phyloP scores from a whole-genome alignment of 1,140 invertebrate genomes.

The Xylocopa sonorina region DNA sequence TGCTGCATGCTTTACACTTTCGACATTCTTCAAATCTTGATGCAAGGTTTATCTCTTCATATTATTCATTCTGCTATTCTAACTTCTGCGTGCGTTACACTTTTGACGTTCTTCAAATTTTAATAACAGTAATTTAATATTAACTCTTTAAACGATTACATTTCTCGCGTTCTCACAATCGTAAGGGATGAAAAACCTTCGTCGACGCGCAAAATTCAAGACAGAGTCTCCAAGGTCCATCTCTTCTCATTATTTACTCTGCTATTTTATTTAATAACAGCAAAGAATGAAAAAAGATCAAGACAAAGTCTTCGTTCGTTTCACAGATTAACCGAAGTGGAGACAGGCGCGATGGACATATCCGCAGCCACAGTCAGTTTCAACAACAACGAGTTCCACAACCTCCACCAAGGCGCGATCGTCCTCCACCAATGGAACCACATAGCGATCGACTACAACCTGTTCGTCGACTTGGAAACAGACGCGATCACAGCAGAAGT shows the following conservation, averaged over 20 bases:
- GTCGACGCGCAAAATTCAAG: not conserved
- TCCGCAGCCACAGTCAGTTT: slow-evolving; percentile 85
- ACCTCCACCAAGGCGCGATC: slow-evolving; percentile 83
- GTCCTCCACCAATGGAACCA: slow-evolving; percentile 85
- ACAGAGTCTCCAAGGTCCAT: no score
- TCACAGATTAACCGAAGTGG: slow-evolving; percentile 85
- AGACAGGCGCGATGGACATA: slow-evolving; percentile 84
- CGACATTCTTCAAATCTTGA: no score
- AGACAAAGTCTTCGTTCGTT: not conserved
- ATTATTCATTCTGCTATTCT: not conserved
- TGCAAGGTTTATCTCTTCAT: slow-evolving; percentile 81
- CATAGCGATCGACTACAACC: slow-evolving; percentile 85
- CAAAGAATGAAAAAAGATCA: not conserved
- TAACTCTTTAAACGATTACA: no score
- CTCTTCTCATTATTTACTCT: no score
- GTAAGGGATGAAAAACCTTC: not conserved
- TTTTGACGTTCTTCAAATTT: no score
- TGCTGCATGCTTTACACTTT: not conserved
- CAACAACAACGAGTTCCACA: slow-evolving; percentile 84
- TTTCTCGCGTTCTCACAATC: not conserved
- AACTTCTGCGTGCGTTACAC: not conserved
- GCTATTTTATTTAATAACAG: no score
- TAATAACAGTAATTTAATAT: no score
- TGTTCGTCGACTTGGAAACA: slow-evolving; percentile 83
- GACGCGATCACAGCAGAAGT: slow-evolving; percentile 82